These are phyloP conservation scores for Strigamia crassipes DNA, from an alignment of 2,888 invertebrate genomes.

Conservation along the genomic window DNA sequence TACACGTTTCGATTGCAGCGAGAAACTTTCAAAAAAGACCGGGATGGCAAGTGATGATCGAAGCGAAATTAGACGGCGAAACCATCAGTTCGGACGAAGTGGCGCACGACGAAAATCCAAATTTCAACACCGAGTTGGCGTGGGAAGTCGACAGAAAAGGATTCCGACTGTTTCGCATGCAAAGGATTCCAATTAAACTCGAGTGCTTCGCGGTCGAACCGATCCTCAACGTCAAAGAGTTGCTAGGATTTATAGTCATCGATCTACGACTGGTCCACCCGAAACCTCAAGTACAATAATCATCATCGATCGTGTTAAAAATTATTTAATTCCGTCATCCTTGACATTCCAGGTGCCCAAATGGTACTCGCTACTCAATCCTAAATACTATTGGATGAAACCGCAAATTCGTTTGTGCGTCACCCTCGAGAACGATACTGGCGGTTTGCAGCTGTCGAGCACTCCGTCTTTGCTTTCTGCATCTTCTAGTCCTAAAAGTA, in stretches of 20 bases:
- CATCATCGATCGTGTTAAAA: too few relatives aligned
- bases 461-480: background rate
- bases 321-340: background rate
- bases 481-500: conserved; percentile 23
- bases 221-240: conserved; percentile 56
- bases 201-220: conserved; percentile 59
- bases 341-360: conserved; percentile 52
- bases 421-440: conserved; percentile 58
- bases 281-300: conserved; percentile 41
- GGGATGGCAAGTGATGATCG: conserved; percentile 57
- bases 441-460: background rate
- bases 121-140: conserved; percentile 61
- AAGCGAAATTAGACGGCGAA: conserved; percentile 61
- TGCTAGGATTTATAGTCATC: conserved; percentile 60
- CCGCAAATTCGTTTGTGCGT: conserved; percentile 58
- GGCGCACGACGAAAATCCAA: conserved; percentile 57
- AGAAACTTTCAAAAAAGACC: conserved; percentile 59
- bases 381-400: conserved; percentile 59
- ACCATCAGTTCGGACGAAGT: conserved; percentile 60
- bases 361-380: conserved; percentile 59
- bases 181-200: conserved; percentile 60
- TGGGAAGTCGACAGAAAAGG: conserved; percentile 61
- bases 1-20: conserved; percentile 54
- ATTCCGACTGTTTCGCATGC: conserved; percentile 59
- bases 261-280: conserved; percentile 58